These are phyloP conservation scores for Yoshiicerus persimilis DNA, from an alignment of 1,140 invertebrate genomes.

Conservation along the genomic window DNA sequence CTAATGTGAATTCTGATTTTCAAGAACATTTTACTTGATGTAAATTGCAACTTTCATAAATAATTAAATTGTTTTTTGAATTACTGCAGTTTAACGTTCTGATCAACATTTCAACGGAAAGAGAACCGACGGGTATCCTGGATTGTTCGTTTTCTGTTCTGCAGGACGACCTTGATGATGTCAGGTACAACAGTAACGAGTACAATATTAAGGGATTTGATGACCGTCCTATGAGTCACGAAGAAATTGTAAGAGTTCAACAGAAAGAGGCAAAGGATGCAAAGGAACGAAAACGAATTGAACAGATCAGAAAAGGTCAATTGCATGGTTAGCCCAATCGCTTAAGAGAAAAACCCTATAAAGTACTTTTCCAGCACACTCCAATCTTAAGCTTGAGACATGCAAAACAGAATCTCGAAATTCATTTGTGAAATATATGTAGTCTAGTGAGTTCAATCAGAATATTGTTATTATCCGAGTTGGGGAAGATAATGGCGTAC, in stretches of 20 bases:
- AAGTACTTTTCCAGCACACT: no score
- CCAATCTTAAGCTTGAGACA: no score
- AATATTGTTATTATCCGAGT: no score
- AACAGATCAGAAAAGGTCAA: neutral
- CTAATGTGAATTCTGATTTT: neutral
- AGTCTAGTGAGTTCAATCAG: no score
- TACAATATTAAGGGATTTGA: neutral
- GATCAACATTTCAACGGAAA: neutral
- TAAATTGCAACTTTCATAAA: neutral
- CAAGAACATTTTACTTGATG: no score
- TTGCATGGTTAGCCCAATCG: no score
- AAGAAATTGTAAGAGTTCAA: neutral
- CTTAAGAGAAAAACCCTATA: no score
- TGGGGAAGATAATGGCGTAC: no score
- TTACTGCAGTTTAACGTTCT: neutral
- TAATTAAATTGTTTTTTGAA: neutral
- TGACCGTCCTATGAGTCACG: neutral
- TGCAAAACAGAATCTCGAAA: no score
- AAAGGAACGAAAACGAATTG: neutral
- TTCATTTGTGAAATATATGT: no score
- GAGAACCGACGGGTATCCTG: neutral
- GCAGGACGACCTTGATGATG: neutral
- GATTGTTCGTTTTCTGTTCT: neutral
- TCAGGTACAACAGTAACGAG: neutral
- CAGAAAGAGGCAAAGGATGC: neutral